These are phyloP conservation scores for Himalopsyche japonica DNA, from an alignment of 2,888 invertebrate genomes.

Conservation along the genomic window DNA sequence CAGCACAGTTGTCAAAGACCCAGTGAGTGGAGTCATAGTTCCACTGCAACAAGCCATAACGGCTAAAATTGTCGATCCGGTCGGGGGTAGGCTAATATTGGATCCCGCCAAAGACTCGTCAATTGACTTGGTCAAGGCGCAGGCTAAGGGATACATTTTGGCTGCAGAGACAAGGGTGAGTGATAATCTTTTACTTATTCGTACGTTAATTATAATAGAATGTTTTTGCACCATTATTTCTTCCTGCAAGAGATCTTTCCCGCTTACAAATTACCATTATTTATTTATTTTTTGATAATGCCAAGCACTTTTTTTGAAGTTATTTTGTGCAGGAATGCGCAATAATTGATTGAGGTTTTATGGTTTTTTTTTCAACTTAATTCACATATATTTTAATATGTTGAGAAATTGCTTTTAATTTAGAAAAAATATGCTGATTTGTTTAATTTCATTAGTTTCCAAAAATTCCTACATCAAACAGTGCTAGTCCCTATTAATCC, in stretches of 20 bases:
- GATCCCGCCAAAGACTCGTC: constrained; percentile 61
- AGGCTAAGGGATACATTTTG: constrained; percentile 84
- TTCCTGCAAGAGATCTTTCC: constrained; percentile 49
- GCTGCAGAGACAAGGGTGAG: constrained; percentile 94
- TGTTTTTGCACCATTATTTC: constrained; percentile 44
- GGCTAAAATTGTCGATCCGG: constrained; percentile 72
- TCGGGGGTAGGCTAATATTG: constrained; percentile 70
- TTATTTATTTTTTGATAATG: constrained; percentile 41
- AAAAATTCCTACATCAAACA: no score
- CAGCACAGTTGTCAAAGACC: constrained; percentile 83
- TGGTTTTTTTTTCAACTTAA: background rate
- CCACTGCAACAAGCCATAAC: constrained; percentile 77
- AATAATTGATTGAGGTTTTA: background rate
- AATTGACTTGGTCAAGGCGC: constrained; percentile 82
- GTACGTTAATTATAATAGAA: constrained; percentile 42
- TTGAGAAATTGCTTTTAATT: background rate
- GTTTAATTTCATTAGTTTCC: no score
- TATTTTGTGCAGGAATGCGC: constrained; percentile 1
- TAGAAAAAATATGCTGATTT: no score
- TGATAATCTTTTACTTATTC: constrained; percentile 47
- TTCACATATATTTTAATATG: background rate
- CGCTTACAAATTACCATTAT: constrained; percentile 44
- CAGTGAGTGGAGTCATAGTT: constrained; percentile 73
- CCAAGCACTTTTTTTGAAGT: constrained; percentile 17
- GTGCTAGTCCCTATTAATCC: no score